Base-by-base conservation (phyloP, 2,888 invertebrate species). In the Lycocerus yunnanus region DNA sequence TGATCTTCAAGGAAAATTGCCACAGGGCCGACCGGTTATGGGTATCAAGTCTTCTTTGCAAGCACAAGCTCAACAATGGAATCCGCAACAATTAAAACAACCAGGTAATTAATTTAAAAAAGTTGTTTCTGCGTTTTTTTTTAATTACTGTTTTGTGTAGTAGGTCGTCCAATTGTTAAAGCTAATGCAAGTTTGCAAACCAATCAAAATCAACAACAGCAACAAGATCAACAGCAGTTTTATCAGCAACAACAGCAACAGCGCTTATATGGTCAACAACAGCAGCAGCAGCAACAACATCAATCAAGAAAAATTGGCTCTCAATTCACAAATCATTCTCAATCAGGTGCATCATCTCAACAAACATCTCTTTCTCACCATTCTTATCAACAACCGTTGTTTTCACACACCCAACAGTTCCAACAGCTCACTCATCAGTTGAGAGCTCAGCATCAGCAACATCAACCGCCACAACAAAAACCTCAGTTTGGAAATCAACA, bases 1-100 rank as follows among this genome's bases (percentile, higher is more conserved):
- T 1, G 94, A 94, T 82, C 93, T 94, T 84, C 93, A 94, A 79
- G 88, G 65, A 24, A 69, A 82, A 81, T 72, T 83, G 61, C 84
- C 82, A 18, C 86, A 84, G 72, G 87, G 87, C 14, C 82, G 87
- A 43, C 83, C 87, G 1, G 78, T 87, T 15, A 87, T 85, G n/a
- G 86, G 86, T 1, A 85, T 86, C 82, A 84, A 85, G 61, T 78
- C 81, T 5, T 82, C 78, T 76, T 81, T 78, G 15, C 84, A 81
- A 77, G 80, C 43, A 21, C 84, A 80, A 68, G 72, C 76, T 13
- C 81, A 78, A 69, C 79, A 83, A 74, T 84, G 85, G 85, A 72
- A 72, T 24, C 84, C 83, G 66, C 80, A 81, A 69, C 82, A 81
- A 72, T 24, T 77, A 14, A 77, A 77, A 72, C 83, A 85, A 70